Evolutionary conservation across 1,140 invertebrate genomes (phyloP), one percentile per base, ranked within the genome.

Genomic region (Ostrea denselamellosa): DNA sequence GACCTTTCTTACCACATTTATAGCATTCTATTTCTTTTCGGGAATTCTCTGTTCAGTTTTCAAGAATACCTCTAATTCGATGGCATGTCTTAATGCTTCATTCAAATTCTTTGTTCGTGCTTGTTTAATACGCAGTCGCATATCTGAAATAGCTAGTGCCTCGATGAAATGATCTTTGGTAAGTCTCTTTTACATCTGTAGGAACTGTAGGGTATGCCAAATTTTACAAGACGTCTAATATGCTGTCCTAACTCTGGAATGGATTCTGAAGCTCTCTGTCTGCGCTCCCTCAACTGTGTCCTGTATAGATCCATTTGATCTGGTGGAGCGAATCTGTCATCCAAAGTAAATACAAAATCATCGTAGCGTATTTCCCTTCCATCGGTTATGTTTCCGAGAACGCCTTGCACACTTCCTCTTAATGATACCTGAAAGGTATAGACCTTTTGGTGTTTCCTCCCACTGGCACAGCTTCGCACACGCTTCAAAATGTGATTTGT

Each of bases 181-280:
- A 22, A 34, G 52, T 56, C 28, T 81, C 65, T 53, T 68, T 86
- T n/a, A 88, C 84, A 81, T 86, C 87, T 34, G n/a, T 5, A 22
- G 52, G 87, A 9, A 85, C 87, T 68, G 62, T 88, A 17, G 87
- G 65, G 25, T 82, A 88, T 51, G 84, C 87, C 54, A 85, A 71
- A 22, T n/a, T 88, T 88, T 77, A 84, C 83, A 25, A 88, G 77
- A 8, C 84, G 28, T 44, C 62, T 82, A 10, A 85, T 86, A 85
- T 84, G 25, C 34, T 88, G 68, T 12, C 87, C 87, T 51, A 88
- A 54, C 51, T 85, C 87, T 22, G 82, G 56, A 34, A 88, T 71
- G 22, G 87, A 34, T 81, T 88, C 84, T n/a, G 53, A 53, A 22
- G n/a, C n/a, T n/a, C 25, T 85, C 58, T 85, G 83, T 85, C 83